phyloP scores from a whole-genome alignment of 2,797 vertebrate species.

The Apogon hyalosoma region DNA sequence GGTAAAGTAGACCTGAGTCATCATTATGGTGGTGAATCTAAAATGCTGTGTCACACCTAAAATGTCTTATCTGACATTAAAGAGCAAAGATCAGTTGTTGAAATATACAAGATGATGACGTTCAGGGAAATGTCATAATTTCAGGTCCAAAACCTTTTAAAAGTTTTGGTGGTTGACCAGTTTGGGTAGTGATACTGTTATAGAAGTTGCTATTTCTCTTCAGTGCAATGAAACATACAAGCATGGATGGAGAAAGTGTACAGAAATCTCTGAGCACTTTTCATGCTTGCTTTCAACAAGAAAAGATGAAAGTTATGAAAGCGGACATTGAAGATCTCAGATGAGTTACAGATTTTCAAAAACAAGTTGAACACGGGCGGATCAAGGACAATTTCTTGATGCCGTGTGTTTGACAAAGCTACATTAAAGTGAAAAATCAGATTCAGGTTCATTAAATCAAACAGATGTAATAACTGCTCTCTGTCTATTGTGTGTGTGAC shows the following conservation, averaged over 20 bases:
- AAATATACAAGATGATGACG: slow-evolving; percentile 6
- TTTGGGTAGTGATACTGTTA: slow-evolving; percentile 77
- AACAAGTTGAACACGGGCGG: neutral
- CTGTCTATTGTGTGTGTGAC: too few species aligned
- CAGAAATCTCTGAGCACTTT: slow-evolving; percentile 56
- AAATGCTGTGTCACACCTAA: slow-evolving; percentile 5
- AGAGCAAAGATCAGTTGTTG: neutral
- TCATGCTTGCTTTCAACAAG: slow-evolving; percentile 73
- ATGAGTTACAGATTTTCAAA: slow-evolving; percentile 26
- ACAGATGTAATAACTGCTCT: too few species aligned
- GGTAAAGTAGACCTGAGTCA: slow-evolving; percentile 69
- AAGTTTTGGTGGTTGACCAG: slow-evolving; percentile 73
- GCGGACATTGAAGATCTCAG: slow-evolving; percentile 33
- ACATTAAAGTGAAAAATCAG: too few species aligned
- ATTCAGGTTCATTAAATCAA: too few species aligned
- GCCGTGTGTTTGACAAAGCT: neutral
- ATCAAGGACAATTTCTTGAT: neutral
- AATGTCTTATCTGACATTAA: neutral
- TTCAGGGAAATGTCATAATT: slow-evolving; percentile 1
- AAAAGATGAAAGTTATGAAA: slow-evolving; percentile 83
- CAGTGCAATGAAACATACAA: slow-evolving; percentile 60
- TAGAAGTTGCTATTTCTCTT: slow-evolving; percentile 72
- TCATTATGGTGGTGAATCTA: slow-evolving; percentile 28
- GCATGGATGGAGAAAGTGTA: slow-evolving; percentile 69
- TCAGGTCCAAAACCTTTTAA: slow-evolving; percentile 37